A percentile compares a stretch with the other conserved stretches of the same genome.
Conservation (phyloP, 2,888 invertebrate genomes). For the Pristionchus exspectatus region DNA sequence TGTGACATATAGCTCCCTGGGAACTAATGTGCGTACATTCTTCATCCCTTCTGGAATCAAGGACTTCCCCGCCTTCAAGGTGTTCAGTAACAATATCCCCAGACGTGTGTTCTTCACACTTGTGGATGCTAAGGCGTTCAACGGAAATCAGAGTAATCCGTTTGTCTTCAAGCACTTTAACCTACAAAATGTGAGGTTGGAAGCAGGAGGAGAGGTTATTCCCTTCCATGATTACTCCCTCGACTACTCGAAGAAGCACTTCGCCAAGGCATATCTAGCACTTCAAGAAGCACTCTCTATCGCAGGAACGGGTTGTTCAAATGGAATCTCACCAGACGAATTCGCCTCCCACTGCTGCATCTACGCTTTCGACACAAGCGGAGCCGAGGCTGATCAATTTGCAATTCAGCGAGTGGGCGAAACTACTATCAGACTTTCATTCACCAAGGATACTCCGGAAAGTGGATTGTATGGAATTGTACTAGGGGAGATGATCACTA, state of each 20-base stretch:
- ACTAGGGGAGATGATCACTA: background rate
- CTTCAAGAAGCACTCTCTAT: background rate
- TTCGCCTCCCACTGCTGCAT: background rate
- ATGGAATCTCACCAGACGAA: background rate
- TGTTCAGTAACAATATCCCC: conserved; percentile 21
- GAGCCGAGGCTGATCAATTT: background rate
- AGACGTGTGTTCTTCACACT: conserved; percentile 15
- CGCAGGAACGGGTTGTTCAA: background rate
- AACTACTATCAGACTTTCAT: background rate
- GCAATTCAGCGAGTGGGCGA: background rate
- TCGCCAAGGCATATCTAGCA: background rate
- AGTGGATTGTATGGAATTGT: background rate
- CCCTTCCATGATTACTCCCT: conserved; percentile 6
- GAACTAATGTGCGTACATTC: background rate
- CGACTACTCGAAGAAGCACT: background rate
- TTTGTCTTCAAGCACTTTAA: conserved; percentile 4
- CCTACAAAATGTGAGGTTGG: background rate
- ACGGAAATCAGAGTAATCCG: background rate
- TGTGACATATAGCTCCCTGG: background rate
- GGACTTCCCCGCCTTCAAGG: conserved; percentile 4
- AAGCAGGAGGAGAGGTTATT: conserved; percentile 30
- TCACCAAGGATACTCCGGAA: conserved; percentile 1
- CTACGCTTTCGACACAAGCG: background rate
- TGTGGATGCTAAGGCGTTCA: background rate
- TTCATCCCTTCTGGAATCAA: background rate